Conservation (phyloP, 2,888 invertebrate genomes). For the Leucophenga maculata region DNA sequence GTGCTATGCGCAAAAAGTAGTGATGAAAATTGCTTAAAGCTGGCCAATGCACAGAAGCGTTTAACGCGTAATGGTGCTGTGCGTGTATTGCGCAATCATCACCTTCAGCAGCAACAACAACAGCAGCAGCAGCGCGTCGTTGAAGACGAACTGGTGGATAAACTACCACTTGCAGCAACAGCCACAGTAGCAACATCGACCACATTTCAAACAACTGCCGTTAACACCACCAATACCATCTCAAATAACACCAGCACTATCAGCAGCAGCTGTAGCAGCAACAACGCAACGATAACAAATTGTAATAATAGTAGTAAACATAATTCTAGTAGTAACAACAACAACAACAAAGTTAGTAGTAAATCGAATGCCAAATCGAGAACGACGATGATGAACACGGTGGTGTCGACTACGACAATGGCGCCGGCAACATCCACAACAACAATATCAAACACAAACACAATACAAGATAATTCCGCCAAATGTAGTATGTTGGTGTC, state of each 20-base stretch:
- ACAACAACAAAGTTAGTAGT: conserved; percentile 45
- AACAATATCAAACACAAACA: conserved; percentile 37
- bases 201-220: conserved; percentile 30
- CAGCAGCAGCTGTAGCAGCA: conserved; percentile 35
- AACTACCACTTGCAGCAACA: conserved; percentile 34
- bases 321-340: conserved; percentile 42
- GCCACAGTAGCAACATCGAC: conserved; percentile 38
- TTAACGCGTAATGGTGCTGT: conserved; percentile 59
- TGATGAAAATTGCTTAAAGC: conserved; percentile 48
- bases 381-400: conserved; percentile 49
- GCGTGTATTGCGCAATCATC: conserved; percentile 52
- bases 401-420: conserved; percentile 40
- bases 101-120: conserved; percentile 27
- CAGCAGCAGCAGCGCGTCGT: conserved; percentile 12
- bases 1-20: conserved; percentile 7
- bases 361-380: conserved; percentile 57
- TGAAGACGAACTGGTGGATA: not conserved
- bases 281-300: conserved; percentile 59
- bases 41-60: conserved; percentile 48
- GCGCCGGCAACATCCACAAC: conserved; percentile 35
- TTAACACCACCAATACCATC: conserved; percentile 37
- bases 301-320: conserved; percentile 38
- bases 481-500: not conserved
- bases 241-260: not conserved
- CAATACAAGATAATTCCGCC: too few relatives aligned